Evolutionary conservation across 2,888 invertebrate species (phyloP).

Genomic region (Scaptodrosophila latifasciaeformis): DNA sequence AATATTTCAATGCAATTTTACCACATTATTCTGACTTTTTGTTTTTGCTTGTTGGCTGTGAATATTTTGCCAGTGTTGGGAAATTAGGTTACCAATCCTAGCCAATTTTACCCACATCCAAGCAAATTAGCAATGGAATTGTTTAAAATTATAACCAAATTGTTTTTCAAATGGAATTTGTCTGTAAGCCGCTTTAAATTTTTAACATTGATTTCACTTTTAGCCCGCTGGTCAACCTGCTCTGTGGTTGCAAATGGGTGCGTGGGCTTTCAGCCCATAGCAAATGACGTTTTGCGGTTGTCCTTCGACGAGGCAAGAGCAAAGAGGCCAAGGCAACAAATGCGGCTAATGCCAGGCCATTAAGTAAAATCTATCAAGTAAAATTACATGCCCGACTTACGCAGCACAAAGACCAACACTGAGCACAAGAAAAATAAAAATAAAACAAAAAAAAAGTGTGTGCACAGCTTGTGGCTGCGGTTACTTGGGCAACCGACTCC

Average conservation of each 20-base stretch:
- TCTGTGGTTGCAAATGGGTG: too few species aligned
- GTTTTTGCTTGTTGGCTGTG: too few species aligned
- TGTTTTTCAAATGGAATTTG: background rate
- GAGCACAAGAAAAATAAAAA: background rate
- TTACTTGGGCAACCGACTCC: slow-evolving; percentile 5
- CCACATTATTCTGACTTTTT: too few species aligned
- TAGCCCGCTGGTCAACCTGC: too few species aligned
- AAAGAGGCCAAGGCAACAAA: slow-evolving; percentile 39
- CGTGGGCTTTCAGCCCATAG: background rate
- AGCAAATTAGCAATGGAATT: too few species aligned
- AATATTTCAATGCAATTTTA: too few species aligned
- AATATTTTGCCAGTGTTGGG: too few species aligned
- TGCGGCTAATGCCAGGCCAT: slow-evolving; percentile 60
- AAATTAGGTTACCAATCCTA: too few species aligned
- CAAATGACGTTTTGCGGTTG: slow-evolving; percentile 5
- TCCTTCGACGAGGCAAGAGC: background rate
- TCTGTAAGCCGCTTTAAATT: background rate
- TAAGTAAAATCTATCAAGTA: slow-evolving; percentile 58
- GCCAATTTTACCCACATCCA: too few species aligned
- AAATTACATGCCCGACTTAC: slow-evolving; percentile 44
- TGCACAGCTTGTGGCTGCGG: slow-evolving; percentile 9
- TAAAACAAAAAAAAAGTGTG: too few species aligned
- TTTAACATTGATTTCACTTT: background rate
- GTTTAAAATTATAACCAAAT: background rate
- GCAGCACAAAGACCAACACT: background rate